These are phyloP conservation scores for Cygnus atratus DNA, from an alignment of 2,113 vertebrate genomes.

Conservation along the genomic window DNA sequence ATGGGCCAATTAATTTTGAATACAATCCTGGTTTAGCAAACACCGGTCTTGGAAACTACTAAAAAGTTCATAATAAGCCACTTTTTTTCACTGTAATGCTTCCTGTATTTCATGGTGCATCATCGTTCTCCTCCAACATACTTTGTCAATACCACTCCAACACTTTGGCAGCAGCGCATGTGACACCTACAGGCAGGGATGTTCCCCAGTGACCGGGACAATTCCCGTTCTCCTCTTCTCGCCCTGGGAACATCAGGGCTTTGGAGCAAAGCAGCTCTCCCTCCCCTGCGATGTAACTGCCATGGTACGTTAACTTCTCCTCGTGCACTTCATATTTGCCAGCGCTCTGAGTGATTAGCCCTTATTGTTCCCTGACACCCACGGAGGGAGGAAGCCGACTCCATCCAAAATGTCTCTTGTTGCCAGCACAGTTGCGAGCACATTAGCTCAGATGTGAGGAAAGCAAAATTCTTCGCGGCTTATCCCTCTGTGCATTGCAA, in stretches of 20 bases:
- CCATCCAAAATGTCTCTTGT: neutral
- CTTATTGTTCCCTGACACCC: neutral
- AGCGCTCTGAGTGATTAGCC: neutral
- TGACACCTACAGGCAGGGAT: accelerated
- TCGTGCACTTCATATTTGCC: neutral
- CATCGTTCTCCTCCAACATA: too few relatives aligned
- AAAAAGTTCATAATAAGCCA: neutral
- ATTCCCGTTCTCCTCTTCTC: neutral
- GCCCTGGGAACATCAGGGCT: neutral
- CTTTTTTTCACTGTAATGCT: neutral
- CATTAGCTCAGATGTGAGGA: neutral
- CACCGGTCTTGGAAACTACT: neutral
- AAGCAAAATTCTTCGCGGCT: neutral
- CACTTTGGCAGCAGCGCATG: neutral
- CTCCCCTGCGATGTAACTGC: neutral
- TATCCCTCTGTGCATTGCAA: neutral
- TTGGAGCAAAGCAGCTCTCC: neutral
- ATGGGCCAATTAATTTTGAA: neutral
- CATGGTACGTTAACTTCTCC: neutral
- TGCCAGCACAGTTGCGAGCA: neutral
- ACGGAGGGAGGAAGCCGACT: neutral
- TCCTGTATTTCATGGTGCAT: accelerated
- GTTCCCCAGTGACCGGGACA: neutral
- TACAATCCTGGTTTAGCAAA: neutral
- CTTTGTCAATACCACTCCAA: too few relatives aligned